phyloP scores from a whole-genome alignment of 2,888 invertebrate genomes.

The Cheilosia impressa region DNA sequence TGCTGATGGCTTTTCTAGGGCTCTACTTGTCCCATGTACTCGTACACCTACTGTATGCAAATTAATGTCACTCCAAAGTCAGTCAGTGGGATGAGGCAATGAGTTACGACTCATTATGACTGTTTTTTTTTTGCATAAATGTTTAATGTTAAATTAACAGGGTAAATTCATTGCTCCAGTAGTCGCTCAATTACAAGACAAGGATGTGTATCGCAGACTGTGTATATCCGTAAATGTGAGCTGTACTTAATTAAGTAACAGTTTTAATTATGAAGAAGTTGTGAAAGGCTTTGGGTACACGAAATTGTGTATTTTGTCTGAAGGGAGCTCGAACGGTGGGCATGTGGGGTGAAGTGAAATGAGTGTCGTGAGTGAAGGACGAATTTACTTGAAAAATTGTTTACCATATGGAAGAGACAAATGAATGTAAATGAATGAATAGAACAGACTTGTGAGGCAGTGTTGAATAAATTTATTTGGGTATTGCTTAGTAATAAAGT shows the following conservation, averaged over 20 bases:
- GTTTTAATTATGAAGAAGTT: constrained; percentile 51
- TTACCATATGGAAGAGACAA: neutral
- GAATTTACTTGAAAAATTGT: neutral
- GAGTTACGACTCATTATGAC: constrained; percentile 41
- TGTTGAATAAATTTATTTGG: constrained; percentile 10
- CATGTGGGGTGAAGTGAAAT: neutral
- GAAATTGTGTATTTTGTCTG: constrained; percentile 42
- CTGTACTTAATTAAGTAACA: constrained; percentile 56
- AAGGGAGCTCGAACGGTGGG: neutral
- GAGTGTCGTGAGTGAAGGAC: neutral
- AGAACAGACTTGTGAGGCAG: neutral
- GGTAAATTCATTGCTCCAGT: constrained; percentile 32
- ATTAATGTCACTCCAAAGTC: constrained; percentile 27
- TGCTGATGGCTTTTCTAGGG: no score
- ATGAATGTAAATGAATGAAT: neutral
- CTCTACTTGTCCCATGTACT: neutral
- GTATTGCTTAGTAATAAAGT: neutral
- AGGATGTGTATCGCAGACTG: neutral
- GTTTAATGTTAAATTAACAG: constrained; percentile 39
- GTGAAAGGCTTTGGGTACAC: constrained; percentile 24
- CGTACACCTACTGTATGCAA: constrained; percentile 32
- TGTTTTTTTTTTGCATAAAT: constrained; percentile 30
- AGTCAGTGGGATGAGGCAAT: constrained; percentile 15
- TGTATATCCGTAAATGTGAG: neutral
- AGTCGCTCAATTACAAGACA: constrained; percentile 2